Conservation (phyloP, 1,140 invertebrate species). For the Drosophila ogumai region DNA sequence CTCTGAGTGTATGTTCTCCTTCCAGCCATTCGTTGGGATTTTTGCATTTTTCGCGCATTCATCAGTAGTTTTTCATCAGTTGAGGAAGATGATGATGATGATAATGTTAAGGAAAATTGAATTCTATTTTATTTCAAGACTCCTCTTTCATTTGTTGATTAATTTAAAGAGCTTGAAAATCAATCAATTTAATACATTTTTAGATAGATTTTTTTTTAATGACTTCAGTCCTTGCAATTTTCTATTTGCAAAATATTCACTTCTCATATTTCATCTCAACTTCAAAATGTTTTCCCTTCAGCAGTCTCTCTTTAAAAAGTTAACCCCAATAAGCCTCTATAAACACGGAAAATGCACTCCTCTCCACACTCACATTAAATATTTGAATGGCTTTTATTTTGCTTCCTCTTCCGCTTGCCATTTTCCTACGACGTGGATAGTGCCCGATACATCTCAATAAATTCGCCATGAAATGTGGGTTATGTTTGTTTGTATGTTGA, state of each 20-base stretch:
- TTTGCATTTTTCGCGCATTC: slow-evolving; percentile 58
- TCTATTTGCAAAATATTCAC: neutral
- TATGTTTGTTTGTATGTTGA: slow-evolving; percentile 46
- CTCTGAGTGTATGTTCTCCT: slow-evolving; percentile 29
- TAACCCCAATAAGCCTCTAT: slow-evolving; percentile 30
- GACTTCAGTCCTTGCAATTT: neutral
- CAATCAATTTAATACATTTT: slow-evolving; percentile 6
- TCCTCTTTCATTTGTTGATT: slow-evolving; percentile 10
- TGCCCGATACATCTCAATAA: slow-evolving; percentile 51
- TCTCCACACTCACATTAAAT: slow-evolving; percentile 28
- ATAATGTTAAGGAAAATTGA: slow-evolving; percentile 14
- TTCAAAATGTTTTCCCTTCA: neutral
- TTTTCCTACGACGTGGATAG: slow-evolving; percentile 28
- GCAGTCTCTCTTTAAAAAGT: slow-evolving; percentile 17
- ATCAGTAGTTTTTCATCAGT: slow-evolving; percentile 27
- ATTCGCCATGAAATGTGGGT: slow-evolving; percentile 47
- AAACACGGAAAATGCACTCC: slow-evolving; percentile 6
- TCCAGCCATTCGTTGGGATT: slow-evolving; percentile 22
- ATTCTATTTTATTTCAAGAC: neutral
- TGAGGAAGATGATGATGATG: slow-evolving; percentile 12
- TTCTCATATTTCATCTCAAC: neutral
- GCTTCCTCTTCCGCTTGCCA: slow-evolving; percentile 27
- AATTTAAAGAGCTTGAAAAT: slow-evolving; percentile 1
- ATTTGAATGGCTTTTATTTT: slow-evolving; percentile 38
- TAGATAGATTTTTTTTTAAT: neutral